Conservation (phyloP, 2,113 vertebrate species). For the Climacteris rufus region DNA sequence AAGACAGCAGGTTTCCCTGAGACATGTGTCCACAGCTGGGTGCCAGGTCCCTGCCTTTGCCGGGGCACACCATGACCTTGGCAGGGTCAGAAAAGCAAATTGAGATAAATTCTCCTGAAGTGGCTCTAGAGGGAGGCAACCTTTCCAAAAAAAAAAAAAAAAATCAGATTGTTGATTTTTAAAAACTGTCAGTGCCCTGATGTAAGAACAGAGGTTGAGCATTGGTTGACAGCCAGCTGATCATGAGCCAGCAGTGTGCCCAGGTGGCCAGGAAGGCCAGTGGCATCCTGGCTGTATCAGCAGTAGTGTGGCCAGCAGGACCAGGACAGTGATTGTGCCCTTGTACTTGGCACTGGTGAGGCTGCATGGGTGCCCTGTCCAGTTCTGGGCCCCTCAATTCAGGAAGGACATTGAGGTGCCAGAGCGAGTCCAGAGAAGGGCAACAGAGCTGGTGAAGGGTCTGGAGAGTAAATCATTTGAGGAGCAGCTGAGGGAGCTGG, state of each 20-base stretch:
- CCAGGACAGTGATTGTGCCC: neutral
- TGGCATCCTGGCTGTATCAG: neutral
- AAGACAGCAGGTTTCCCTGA: neutral
- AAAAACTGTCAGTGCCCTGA: neutral
- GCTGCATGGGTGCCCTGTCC: neutral
- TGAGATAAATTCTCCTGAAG: neutral
- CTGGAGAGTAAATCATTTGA: neutral
- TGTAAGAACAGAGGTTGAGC: neutral
- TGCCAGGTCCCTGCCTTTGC: neutral
- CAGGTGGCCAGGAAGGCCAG: neutral
- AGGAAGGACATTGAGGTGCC: neutral
- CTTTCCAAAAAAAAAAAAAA: neutral
- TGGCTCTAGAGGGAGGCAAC: neutral
- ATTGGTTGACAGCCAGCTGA: neutral
- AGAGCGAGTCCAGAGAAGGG: neutral
- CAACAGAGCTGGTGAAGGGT: neutral
- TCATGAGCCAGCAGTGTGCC: neutral
- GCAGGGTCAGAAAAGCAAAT: neutral
- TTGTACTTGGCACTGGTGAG: neutral
- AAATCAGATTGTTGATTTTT: neutral
- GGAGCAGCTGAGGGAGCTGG: neutral
- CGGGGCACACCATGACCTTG: neutral
- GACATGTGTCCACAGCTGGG: fast-evolving
- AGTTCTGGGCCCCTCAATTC: neutral
- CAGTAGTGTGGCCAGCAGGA: neutral